Evolutionary conservation across 1,140 invertebrate species (phyloP), one percentile per base, ranked within the genome.

Genomic region (Drosophila sproati): DNA sequence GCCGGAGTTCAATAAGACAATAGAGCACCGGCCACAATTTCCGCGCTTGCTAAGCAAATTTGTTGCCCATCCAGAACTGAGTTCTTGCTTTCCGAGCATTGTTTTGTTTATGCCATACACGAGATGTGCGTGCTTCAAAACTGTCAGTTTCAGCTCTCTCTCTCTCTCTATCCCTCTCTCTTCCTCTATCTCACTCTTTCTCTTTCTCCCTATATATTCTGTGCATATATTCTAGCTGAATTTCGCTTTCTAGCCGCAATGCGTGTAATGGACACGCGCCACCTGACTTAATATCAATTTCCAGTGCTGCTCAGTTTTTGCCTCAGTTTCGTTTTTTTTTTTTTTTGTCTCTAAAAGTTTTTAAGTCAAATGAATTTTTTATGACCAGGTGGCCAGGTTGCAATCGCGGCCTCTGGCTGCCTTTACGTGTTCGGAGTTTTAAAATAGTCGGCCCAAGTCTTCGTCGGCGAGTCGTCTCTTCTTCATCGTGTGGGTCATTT

Each of bases 311-410:
- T 41, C 45, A 51, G 35, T 66, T 51, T 41, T 51, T 52, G 47
- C 41, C 50, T 60, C 41, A 29, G 43, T 61, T 47, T 48, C 28
- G 45, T 69, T 39, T 12, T 20, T 35, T n/a, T 52, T 29, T 50
- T 34, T 62, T 73, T 66, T 51, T 74, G 64, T 83, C 73, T 78
- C 69, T 73, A 50, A 55, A 62, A 87, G 78, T 80, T 91, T 90
- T 91, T 74, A 87, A 90, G 82, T 77, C 77, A 74, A 90, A 86
- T 90, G 87, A 87, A 90, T 90, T 91, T 90, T 90, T 90, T 90
- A 90, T 90, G 79, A 83, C 52, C 73, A 61, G 39, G 20, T 8
- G 48, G 37, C 37, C 59, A 63, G 62, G 59, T 55, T 63, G 59
- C 59, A 66, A 64, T 54, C 50, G 60, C 59, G 60, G 56, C 48